Percentiles rank a stretch among this genome's conserved stretches.
Evolutionary conservation across 1,140 invertebrate species (phyloP).

Genomic region (Dreissena polymorpha): DNA sequence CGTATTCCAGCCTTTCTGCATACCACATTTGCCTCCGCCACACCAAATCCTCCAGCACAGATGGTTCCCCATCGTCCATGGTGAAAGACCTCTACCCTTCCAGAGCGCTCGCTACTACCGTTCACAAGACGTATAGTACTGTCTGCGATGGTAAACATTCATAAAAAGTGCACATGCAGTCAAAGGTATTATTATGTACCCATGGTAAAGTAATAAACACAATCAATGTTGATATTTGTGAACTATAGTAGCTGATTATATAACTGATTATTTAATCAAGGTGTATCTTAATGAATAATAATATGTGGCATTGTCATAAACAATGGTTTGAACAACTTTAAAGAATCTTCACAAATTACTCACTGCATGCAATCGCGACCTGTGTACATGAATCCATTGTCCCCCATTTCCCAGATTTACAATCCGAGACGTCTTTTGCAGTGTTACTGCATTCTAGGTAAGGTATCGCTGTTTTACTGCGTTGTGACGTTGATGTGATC

Average conservation of each 20-base stretch:
- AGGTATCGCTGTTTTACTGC: not conserved
- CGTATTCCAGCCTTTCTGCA: constrained; percentile 32
- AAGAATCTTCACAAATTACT: too few relatives aligned
- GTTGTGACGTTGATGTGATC: too few relatives aligned
- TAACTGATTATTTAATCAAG: too few relatives aligned
- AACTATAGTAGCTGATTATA: too few relatives aligned
- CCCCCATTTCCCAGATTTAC: not conserved
- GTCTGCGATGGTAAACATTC: not conserved
- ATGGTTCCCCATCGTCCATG: constrained; percentile 58
- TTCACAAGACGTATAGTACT: constrained; percentile 28
- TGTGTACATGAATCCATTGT: too few relatives aligned
- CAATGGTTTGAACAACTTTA: too few relatives aligned
- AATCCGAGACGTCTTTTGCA: not conserved
- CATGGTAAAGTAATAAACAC: too few relatives aligned
- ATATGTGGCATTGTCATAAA: not conserved
- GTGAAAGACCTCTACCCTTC: constrained; percentile 56
- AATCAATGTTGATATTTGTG: too few relatives aligned
- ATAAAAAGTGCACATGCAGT: too few relatives aligned
- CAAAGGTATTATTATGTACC: too few relatives aligned
- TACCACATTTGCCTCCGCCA: constrained; percentile 49
- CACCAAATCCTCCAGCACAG: constrained; percentile 44
- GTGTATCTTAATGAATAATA: too few relatives aligned
- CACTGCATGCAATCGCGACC: too few relatives aligned
- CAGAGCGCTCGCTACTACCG: constrained; percentile 19
- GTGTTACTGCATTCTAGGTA: not conserved